Evolutionary conservation across 1,140 invertebrate species (phyloP).

Genomic region (Drosophila novamexicana): DNA sequence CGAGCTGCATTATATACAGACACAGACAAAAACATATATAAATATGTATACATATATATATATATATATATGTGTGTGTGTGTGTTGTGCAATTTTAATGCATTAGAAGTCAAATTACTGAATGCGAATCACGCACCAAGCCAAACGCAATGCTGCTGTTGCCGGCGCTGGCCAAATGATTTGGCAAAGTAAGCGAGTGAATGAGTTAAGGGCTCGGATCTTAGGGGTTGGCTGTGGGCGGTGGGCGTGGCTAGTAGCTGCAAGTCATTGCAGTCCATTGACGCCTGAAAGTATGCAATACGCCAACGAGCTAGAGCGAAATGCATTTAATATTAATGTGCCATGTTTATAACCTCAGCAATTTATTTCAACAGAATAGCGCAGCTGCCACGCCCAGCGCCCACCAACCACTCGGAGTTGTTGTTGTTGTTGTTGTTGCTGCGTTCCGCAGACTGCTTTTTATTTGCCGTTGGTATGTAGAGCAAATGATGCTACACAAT

Average conservation of each 20-base stretch:
- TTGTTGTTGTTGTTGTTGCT: background rate
- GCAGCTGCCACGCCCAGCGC: slow-evolving; percentile 7
- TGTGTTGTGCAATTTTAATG: slow-evolving; percentile 68
- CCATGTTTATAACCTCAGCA: slow-evolving; percentile 70
- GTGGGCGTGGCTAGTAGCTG: slow-evolving; percentile 18
- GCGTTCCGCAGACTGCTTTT: slow-evolving; percentile 3
- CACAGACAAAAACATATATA: slow-evolving; percentile 27
- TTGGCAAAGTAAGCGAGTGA: slow-evolving; percentile 47
- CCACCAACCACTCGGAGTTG: background rate
- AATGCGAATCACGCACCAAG: slow-evolving; percentile 72
- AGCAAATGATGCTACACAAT: slow-evolving; percentile 63
- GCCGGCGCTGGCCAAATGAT: slow-evolving; percentile 46
- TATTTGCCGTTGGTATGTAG: background rate
- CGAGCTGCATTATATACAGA: slow-evolving; percentile 64
- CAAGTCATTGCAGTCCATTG: slow-evolving; percentile 78
- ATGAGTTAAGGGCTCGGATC: too few species aligned
- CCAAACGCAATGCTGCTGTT: slow-evolving; percentile 18
- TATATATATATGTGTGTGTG: slow-evolving; percentile 1
- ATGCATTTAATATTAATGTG: slow-evolving; percentile 80
- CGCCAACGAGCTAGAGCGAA: slow-evolving; percentile 37
- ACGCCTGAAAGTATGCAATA: slow-evolving; percentile 77
- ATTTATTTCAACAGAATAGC: slow-evolving; percentile 54
- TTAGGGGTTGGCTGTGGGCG: background rate
- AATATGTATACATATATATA: slow-evolving; percentile 7
- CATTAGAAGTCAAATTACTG: slow-evolving; percentile 79